These are phyloP conservation scores for Gymnocheta viridis DNA, from an alignment of 2,888 invertebrate species.

Conservation along the genomic window DNA sequence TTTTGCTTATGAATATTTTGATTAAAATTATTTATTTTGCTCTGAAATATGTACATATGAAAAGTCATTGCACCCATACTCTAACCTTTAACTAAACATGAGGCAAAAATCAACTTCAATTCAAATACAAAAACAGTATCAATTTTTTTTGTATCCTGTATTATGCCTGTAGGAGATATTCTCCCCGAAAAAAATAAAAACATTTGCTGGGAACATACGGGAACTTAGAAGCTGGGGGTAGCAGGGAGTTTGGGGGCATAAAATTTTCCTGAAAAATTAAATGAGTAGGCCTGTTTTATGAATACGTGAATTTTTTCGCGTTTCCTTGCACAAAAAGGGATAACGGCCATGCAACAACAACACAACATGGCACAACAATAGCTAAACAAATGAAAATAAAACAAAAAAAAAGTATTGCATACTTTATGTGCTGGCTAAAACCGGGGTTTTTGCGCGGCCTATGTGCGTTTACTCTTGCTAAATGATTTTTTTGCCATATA, in stretches of 20 bases:
- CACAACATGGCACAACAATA: conserved; percentile 29
- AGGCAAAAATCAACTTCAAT: conserved; percentile 37
- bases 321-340: conserved; percentile 50
- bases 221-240: neutral
- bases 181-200: conserved; percentile 8
- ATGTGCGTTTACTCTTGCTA: conserved; percentile 74
- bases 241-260: conserved; percentile 15
- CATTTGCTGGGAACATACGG: neutral
- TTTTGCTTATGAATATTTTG: neutral
- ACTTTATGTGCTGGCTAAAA: conserved; percentile 56
- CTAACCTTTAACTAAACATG: conserved; percentile 64
- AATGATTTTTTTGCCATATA: conserved; percentile 77
- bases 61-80: conserved; percentile 68
- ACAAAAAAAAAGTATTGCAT: conserved; percentile 47
- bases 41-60: conserved; percentile 14
- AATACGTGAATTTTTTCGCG: conserved; percentile 68
- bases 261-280: conserved; percentile 13
- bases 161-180: conserved; percentile 59
- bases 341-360: conserved; percentile 16
- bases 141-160: conserved; percentile 20
- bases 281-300: conserved; percentile 64
- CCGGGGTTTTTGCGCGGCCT: conserved; percentile 71
- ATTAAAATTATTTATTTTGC: neutral
- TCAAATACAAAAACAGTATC: conserved; percentile 4
- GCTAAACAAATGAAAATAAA: conserved; percentile 32